These are phyloP conservation scores for Lucilia cuprina DNA, from an alignment of 1,140 invertebrate genomes.

Conservation along the genomic window DNA sequence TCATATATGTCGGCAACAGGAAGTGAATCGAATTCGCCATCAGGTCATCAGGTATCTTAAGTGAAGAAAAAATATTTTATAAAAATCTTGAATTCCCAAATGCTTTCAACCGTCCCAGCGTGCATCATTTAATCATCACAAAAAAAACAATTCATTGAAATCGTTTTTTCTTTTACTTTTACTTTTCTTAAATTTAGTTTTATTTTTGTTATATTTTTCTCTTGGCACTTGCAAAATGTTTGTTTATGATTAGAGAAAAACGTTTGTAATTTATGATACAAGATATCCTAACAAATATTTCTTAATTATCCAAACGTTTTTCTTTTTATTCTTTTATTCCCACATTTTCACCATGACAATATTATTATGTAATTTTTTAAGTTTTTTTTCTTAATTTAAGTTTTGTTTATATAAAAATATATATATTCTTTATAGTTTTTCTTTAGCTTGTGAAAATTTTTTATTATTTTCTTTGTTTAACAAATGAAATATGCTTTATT, in stretches of 20 bases:
- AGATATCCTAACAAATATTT: background rate
- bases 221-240: background rate
- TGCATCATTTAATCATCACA: background rate
- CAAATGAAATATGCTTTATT: conserved; percentile 16
- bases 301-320: background rate
- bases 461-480: conserved; percentile 4
- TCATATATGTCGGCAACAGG: conserved; percentile 57
- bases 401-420: background rate
- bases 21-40: conserved; percentile 57
- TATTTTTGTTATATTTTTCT: background rate
- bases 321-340: background rate
- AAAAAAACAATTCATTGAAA: background rate
- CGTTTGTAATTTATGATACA: background rate
- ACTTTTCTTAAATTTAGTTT: background rate
- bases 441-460: background rate
- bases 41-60: conserved; percentile 60
- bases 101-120: background rate
- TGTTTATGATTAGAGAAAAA: background rate
- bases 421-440: conserved; percentile 9
- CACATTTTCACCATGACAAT: background rate
- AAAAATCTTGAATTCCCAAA: background rate
- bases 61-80: background rate
- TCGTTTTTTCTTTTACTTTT: background rate
- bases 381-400: background rate
- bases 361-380: background rate